Evolutionary conservation across 2,888 invertebrate genomes (phyloP).

Genomic region (Spatulosminthurus flaviceps): DNA sequence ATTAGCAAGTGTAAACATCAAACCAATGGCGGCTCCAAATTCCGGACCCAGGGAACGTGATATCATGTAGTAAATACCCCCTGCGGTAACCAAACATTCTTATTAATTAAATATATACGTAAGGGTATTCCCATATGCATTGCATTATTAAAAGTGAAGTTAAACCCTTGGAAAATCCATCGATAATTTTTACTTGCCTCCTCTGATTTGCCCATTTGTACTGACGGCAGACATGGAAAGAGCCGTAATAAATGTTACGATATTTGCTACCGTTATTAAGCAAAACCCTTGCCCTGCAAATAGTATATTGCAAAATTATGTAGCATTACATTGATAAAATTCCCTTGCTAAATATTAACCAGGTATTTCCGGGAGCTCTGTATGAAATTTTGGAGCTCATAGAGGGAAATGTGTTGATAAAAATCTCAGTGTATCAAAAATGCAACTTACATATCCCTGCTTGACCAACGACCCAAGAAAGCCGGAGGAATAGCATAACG

Average conservation of each 20-base stretch:
- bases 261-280: slow-evolving; percentile 67
- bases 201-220: slow-evolving; percentile 60
- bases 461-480: slow-evolving; percentile 97
- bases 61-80: slow-evolving; percentile 64
- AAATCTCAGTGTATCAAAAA: background rate
- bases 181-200: slow-evolving; percentile 51
- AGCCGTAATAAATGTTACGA: slow-evolving; percentile 63
- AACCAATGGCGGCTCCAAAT: slow-evolving; percentile 71
- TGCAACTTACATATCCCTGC: slow-evolving; percentile 80
- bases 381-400: no score
- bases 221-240: slow-evolving; percentile 63
- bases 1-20: slow-evolving; percentile 73
- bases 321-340: slow-evolving; percentile 50
- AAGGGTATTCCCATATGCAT: background rate
- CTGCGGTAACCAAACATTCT: slow-evolving; percentile 18
- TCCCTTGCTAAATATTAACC: no score
- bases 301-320: background rate
- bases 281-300: slow-evolving; percentile 67
- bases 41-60: slow-evolving; percentile 62
- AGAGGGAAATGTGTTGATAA: background rate
- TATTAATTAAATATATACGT: background rate
- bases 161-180: no score
- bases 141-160: no score
- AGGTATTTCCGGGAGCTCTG: no score
- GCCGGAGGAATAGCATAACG: slow-evolving; percentile 96